Base-by-base conservation (phyloP, 2,113 vertebrate species). In the Channa maculata region DNA sequence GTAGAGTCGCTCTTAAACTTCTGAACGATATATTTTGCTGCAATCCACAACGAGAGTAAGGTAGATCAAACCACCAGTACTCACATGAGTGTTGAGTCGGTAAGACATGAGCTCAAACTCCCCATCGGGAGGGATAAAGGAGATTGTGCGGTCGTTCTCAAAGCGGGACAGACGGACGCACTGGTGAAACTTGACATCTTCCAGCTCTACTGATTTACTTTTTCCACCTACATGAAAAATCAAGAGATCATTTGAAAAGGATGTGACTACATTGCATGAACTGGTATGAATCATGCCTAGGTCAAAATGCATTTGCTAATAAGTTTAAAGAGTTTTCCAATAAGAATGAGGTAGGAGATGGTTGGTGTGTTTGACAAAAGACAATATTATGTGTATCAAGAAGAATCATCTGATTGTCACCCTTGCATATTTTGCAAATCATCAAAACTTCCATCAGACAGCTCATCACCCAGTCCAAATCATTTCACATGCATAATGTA, bases 71-170 rank as follows among this genome's bases (percentile, higher is more conserved):
- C 13, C 45, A n/a, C 7, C 6, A 34, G 8, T 54, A 92, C 96
- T 94, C 84, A 96, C 96, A 0, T 97, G 96, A 50, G 96, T 97
- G 14, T 97, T 97, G 3, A 97, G 94, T 2, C 96, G 95, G 60
- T 97, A 97, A 0, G 96, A 96, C 96, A 97, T 97, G 82, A 97
- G 95, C 64, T 97, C 96, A 77, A 97, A 97, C 90, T 97, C 96
- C 12, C 96, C 96, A 0, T 97, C 96, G 0, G 96, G 96, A 0
- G 96, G 96, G 34, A 97, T 97, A 88, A 97, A 97, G 60, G 96
- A 97, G 84, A 97, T 97, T 0, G 96, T 97, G 78, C 96, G 90
- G 86, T 97, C 96, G 0, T 97, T 97, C 71, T 97, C 96, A 10
- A 97, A 97, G 84, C 96, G 95, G 37, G 96, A 97, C 10, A 97